Base-by-base conservation (phyloP, 2,888 invertebrate species). In the Arge pagana region DNA sequence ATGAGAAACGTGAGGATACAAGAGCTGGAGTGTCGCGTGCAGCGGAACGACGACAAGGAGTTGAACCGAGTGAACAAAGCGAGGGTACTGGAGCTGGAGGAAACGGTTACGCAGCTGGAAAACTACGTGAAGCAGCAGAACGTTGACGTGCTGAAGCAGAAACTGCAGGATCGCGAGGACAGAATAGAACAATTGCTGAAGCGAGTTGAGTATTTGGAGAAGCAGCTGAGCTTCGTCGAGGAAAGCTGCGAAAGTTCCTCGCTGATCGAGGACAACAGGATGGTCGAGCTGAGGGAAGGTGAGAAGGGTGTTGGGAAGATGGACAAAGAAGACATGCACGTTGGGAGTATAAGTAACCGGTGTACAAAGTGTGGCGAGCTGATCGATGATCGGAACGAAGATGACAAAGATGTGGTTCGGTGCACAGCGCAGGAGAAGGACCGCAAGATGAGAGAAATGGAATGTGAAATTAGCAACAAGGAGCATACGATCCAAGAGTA, bases 1-100 rank as follows among this genome's bases (percentile, higher is more conserved):
- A 48, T 55, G 2, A 63, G 66, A 2, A 59, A 64, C 23, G 55
- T 57, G 3, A 55, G 66, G n/a, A 68, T 72, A 16, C 58, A 60
- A 72, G 59, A 81, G 57, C 60, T 77, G 54, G 76, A 78, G 52
- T 71, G 68, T 30, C 77, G 77, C 62, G 72, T 84, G 45, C 80
- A 87, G 62, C 84, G 84, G 60, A 83, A 83, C 64, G 83, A 83
- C 62, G 84, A 74, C 56, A 59, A 66, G 42, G 67, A 71, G 13
- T 67, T 70, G 13, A 49, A 62, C 1, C 64, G 65, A 13, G 65
- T 73, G 26, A 68, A 69, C 28, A 67, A 64, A 39, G 63, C 60
- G 2, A 59, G 71, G 15, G 66, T 74, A 11, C 52, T 71, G 30
- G 68, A 72, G 45, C 56, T 73, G 10, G 72, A 74, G 36, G 62